Conservation (phyloP, 2,113 vertebrate species). For the Lynx canadensis region DNA sequence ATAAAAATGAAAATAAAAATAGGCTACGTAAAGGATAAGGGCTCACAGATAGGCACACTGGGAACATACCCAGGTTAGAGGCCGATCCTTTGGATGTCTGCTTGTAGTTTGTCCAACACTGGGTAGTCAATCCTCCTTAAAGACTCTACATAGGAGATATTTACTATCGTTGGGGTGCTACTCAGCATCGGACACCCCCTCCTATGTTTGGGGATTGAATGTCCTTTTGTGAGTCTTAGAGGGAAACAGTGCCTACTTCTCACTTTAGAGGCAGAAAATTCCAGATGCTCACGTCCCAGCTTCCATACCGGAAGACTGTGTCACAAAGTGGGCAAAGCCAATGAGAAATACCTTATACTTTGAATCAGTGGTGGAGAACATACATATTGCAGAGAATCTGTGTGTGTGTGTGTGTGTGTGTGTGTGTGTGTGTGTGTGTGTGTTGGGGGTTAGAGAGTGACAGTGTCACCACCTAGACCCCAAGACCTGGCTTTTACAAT, state of each 20-base stretch:
- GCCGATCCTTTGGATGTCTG: background rate
- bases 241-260: background rate
- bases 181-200: background rate
- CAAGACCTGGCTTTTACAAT: background rate
- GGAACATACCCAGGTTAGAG: background rate
- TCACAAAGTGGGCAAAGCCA: background rate
- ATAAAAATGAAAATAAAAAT: background rate
- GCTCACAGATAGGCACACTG: background rate
- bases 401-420: background rate
- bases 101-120: background rate
- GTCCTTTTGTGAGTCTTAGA: background rate
- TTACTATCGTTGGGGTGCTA: background rate
- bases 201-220: background rate
- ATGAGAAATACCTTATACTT: background rate
- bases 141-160: background rate
- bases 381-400: background rate
- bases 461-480: background rate
- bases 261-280: constrained; percentile 34
- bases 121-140: background rate
- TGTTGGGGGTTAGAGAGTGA: background rate
- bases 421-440: background rate
- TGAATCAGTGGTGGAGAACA: background rate
- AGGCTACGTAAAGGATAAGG: background rate
- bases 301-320: background rate
- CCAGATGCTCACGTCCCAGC: background rate